Evolutionary conservation across 1,140 invertebrate genomes (phyloP).

Genomic region (Archivesica marissinica): DNA sequence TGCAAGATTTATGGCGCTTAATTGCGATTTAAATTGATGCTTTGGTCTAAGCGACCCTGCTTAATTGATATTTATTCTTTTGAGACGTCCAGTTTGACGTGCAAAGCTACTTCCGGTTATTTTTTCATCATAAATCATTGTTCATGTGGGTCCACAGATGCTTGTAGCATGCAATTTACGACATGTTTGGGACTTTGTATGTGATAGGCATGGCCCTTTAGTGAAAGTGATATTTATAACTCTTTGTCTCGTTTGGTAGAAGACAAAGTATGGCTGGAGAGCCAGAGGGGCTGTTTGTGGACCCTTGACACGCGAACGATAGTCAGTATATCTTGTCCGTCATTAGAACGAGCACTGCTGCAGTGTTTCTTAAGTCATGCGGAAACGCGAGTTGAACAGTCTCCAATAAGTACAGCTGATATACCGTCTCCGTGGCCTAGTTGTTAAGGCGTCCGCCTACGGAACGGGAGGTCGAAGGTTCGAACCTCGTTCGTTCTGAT

Average conservation of each 20-base stretch:
- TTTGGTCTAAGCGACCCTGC: background rate
- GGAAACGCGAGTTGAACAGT: too few species aligned
- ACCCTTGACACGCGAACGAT: background rate
- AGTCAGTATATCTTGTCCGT: background rate
- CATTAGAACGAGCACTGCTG: too few species aligned
- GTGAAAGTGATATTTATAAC: conserved; percentile 43
- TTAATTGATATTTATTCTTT: conserved; percentile 58
- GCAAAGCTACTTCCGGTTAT: conserved; percentile 52
- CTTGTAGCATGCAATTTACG: conserved; percentile 54
- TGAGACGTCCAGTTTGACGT: conserved; percentile 47
- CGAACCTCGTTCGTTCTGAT: too few species aligned
- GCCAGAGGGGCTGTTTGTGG: background rate
- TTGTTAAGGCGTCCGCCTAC: too few species aligned
- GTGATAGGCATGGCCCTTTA: background rate
- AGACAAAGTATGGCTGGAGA: background rate
- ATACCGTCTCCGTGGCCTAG: too few species aligned
- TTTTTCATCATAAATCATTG: conserved; percentile 50
- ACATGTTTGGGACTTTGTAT: conserved; percentile 3
- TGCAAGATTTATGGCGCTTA: conserved; percentile 61
- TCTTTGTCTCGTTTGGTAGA: conserved; percentile 26
- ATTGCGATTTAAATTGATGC: conserved; percentile 41
- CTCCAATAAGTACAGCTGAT: too few species aligned
- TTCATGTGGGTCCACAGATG: conserved; percentile 50
- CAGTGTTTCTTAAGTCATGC: too few species aligned
- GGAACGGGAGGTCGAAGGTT: too few species aligned